Evolutionary conservation across 2,888 invertebrate genomes (phyloP).

Genomic region (Synergus gifuensis): DNA sequence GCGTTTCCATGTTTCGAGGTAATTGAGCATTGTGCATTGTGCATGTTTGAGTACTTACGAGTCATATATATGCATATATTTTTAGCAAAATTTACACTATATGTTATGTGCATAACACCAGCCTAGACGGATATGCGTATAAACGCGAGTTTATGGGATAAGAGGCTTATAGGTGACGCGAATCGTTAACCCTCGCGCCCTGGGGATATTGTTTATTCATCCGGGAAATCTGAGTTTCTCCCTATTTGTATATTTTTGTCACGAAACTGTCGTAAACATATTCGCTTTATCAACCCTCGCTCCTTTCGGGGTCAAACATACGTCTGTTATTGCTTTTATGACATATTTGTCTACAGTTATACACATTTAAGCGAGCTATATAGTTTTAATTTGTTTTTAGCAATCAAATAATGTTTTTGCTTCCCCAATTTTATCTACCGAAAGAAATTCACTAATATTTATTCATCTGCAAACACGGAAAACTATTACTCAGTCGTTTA

Average conservation of each 20-base stretch:
- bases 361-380: no score
- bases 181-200: slow-evolving; percentile 37
- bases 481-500: not conserved
- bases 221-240: slow-evolving; percentile 8
- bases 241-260: slow-evolving; percentile 30
- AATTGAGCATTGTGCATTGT: slow-evolving; percentile 2
- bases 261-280: slow-evolving; percentile 22
- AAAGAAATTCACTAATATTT: not conserved
- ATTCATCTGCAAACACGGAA: not conserved
- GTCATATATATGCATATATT: not conserved
- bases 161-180: slow-evolving; percentile 22
- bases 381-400: not conserved
- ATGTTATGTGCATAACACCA: slow-evolving; percentile 6
- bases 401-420: not conserved
- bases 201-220: slow-evolving; percentile 39
- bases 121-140: slow-evolving; percentile 16
- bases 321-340: not conserved
- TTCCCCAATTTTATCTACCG: not conserved
- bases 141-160: slow-evolving; percentile 21
- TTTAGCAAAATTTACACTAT: slow-evolving; percentile 15
- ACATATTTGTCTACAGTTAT: not conserved
- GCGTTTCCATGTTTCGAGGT: slow-evolving; percentile 26
- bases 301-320: not conserved
- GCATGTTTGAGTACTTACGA: slow-evolving; percentile 18
- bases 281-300: not conserved